Percentiles rank a stretch among this genome's conserved stretches.
Conservation (phyloP, 2,888 invertebrate species). For the Bruchidius siliquastri region DNA sequence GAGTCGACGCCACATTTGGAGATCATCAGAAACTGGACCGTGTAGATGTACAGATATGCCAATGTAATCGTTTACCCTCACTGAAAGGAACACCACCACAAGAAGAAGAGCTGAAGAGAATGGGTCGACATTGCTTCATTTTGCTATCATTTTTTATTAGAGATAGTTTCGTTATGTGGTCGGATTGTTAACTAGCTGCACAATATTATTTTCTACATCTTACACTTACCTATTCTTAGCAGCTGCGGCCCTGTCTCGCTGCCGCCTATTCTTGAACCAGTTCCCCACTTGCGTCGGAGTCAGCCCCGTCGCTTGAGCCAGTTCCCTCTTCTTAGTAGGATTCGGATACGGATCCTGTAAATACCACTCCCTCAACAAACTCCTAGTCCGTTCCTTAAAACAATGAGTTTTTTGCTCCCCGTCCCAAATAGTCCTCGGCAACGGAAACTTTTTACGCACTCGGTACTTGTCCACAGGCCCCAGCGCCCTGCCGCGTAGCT, state of each 20-base stretch:
- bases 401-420: conserved; percentile 95
- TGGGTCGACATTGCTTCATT: too few relatives aligned
- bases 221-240: conserved; percentile 88
- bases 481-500: conserved; percentile 80
- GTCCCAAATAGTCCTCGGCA: conserved; percentile 91
- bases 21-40: too few relatives aligned
- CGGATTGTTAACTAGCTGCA: too few relatives aligned
- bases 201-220: too few relatives aligned
- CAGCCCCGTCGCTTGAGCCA: conserved; percentile 85
- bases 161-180: too few relatives aligned
- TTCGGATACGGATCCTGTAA: conserved; percentile 96
- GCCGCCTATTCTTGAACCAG: conserved; percentile 89
- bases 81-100: too few relatives aligned
- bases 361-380: conserved; percentile 95
- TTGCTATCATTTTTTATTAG: too few relatives aligned
- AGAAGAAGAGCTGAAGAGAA: too few relatives aligned
- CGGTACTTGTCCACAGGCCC: conserved; percentile 93
- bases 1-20: too few relatives aligned
- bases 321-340: conserved; percentile 86
- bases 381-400: conserved; percentile 93
- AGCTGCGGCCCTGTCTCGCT: conserved; percentile 84
- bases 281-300: conserved; percentile 92
- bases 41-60: too few relatives aligned
- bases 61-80: too few relatives aligned
- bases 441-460: conserved; percentile 88